Conservation (phyloP, 2,888 invertebrate species). For the Rhyacophila evoluta region DNA sequence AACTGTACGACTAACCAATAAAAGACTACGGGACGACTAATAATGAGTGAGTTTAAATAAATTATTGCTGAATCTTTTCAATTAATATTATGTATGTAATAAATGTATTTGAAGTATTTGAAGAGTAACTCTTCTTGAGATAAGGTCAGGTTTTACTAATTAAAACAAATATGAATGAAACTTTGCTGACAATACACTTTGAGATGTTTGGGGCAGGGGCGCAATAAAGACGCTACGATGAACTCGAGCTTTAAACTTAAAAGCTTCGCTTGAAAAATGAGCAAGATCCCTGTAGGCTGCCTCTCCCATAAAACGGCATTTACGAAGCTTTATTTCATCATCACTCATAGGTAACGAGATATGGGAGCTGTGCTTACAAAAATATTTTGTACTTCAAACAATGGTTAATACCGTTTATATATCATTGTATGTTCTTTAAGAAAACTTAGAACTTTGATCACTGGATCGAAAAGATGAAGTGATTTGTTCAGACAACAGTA, state of each 20-base stretch:
- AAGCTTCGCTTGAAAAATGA: constrained; percentile 43
- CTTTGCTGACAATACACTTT: not conserved
- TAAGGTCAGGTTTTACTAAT: too few relatives aligned
- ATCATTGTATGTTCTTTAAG: too few relatives aligned
- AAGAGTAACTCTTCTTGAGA: not conserved
- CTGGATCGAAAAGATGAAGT: too few relatives aligned
- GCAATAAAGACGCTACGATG: constrained; percentile 30
- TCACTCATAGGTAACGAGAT: constrained; percentile 38
- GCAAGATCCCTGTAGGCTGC: constrained; percentile 27
- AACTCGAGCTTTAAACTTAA: constrained; percentile 33
- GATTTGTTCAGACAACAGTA: too few relatives aligned
- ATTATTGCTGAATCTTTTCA: too few relatives aligned
- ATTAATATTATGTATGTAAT: too few relatives aligned
- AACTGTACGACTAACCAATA: too few relatives aligned
- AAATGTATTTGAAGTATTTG: not conserved
- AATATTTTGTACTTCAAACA: too few relatives aligned
- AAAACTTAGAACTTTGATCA: too few relatives aligned
- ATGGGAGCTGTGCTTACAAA: too few relatives aligned
- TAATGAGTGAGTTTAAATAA: too few relatives aligned
- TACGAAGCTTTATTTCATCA: constrained; percentile 45
- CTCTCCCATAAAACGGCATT: constrained; percentile 42
- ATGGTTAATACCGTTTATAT: not conserved
- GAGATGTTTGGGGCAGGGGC: not conserved
- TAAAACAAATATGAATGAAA: not conserved
- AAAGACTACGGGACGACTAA: too few relatives aligned